Evolutionary conservation across 1,140 invertebrate genomes (phyloP), one percentile per base, ranked within the genome.

Genomic region (Saccostrea echinata): DNA sequence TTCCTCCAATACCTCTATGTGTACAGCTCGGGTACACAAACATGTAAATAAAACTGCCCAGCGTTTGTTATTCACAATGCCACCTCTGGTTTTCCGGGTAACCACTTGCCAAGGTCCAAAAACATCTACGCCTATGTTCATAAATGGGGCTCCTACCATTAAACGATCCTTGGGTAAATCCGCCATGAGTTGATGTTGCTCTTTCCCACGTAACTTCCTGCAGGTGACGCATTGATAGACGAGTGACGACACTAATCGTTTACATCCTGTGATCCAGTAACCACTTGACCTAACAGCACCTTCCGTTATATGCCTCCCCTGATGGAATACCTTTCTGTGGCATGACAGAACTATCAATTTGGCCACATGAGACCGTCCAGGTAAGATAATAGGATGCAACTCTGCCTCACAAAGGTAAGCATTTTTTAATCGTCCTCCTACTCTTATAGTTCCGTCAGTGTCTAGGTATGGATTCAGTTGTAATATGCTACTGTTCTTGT

Each of bases 41-140:
- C 90, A 92, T 27, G 88, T 91, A 86, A 92, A 90, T 18, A 91
- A 61, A 16, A 89, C 55, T 81, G 87, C 91, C 90, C 86, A 92
- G 84, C 88, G 21, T 51, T 91, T 91, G 30, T 27, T 61, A 12
- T 89, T 81, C 16, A 85, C n/a, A 8, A n/a, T 9, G 9, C 87
- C 87, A n/a, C 90, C 89, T 1, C 87, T 85, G 2, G 88, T 90
- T 57, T 81, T 85, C 11, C 76, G 68, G 33, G 82, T 21, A 16
- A 85, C 61, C 12, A 88, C 80, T 21, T 21, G 24, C 85, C 90
- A 90, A 3, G 88, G 89, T 51, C 86, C 86, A 53, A 89, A 90
- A 6, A 82, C 81, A 64, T 89, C 90, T 2, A 88, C 33, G 16
- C 86, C 88, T 51, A 89, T 84, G 83, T 86, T 57, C 1, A 86